Evolutionary conservation across 2,113 vertebrate genomes (phyloP).

Genomic region (Climacteris rufus): DNA sequence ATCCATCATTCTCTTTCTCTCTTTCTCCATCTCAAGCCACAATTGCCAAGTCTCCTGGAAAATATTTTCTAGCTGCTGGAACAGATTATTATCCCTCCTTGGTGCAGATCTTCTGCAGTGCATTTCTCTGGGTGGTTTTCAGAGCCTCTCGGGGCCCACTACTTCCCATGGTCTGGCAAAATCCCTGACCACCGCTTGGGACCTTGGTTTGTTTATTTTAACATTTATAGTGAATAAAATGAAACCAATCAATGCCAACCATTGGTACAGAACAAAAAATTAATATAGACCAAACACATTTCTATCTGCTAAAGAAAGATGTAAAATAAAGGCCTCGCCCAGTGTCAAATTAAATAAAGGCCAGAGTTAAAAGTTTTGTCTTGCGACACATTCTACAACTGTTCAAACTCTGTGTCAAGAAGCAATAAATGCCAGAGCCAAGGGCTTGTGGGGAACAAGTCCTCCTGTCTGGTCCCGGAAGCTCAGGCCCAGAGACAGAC

Average conservation of each 20-base stretch:
- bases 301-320: constrained; percentile 2
- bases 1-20: not conserved
- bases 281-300: constrained; percentile 8
- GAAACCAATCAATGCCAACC: constrained; percentile 4
- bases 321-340: constrained; percentile 9
- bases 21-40: constrained; percentile 41
- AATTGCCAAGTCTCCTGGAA: constrained; percentile 55
- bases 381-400: not conserved
- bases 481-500: not conserved
- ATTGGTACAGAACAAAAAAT: constrained; percentile 34
- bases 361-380: constrained; percentile 12
- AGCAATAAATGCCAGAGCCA: constrained; percentile 16
- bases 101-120: constrained; percentile 14
- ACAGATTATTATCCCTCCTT: constrained; percentile 35
- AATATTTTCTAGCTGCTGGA: constrained; percentile 63
- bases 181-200: constrained; percentile 42
- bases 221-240: constrained; percentile 31
- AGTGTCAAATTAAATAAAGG: constrained; percentile 27
- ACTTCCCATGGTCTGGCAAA: constrained; percentile 54
- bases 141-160: constrained; percentile 7
- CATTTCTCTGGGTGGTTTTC: constrained; percentile 52
- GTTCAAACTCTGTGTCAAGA: constrained; percentile 17
- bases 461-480: not conserved
- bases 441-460: not conserved
- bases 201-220: constrained; percentile 51